Evolutionary conservation across 2,888 invertebrate genomes (phyloP), one percentile per base, ranked within the genome.

Genomic region (Cynaeus angustus): DNA sequence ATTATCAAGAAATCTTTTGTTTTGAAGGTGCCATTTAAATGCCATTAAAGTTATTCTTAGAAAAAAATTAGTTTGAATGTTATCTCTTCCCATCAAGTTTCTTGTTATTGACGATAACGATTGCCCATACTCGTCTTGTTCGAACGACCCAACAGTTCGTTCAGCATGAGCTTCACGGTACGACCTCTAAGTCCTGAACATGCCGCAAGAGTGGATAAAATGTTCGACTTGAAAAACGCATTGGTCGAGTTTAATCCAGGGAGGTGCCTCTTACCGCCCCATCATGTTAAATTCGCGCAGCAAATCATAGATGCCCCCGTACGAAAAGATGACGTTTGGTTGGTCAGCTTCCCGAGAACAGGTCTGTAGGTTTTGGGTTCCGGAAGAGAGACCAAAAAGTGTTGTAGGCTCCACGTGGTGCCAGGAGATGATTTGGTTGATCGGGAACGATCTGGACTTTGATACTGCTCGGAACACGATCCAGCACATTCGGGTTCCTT

Each of bases 351-450:
- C 86, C 96, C 97, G 0, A 90, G 96, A 79, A 95, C 96, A 77
- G 96, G 96, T 94, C 21, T 21, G 21, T 21, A 3, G 4, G 4
- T 21, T 21, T 21, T 21, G 21, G 4, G 21, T n/a, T n/a, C n/a
- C n/a, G n/a, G n/a, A n/a, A n/a, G n/a, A n/a, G n/a, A n/a, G n/a
- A n/a, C 21, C 4, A 21, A 21, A 4, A 21, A 21, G 4, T 21
- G 2, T 33, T n/a, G 1, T 33, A 26, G 94, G 94, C 9, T 96
- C 96, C 14, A 97, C 97, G 0, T 97, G 97, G 97, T 91, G 93
- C 0, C 96, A 96, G 81, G 97, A 97, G 87, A 95, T 97, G 91
- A 90, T 94, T 1, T 97, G 96, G 93, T 87, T 96, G n/a, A 89
- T 97, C 68, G 91, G 92, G 2, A 93, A 94, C 77, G 89, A 93